Conservation (phyloP, 2,797 vertebrate genomes). For the Myotis planiceps region DNA sequence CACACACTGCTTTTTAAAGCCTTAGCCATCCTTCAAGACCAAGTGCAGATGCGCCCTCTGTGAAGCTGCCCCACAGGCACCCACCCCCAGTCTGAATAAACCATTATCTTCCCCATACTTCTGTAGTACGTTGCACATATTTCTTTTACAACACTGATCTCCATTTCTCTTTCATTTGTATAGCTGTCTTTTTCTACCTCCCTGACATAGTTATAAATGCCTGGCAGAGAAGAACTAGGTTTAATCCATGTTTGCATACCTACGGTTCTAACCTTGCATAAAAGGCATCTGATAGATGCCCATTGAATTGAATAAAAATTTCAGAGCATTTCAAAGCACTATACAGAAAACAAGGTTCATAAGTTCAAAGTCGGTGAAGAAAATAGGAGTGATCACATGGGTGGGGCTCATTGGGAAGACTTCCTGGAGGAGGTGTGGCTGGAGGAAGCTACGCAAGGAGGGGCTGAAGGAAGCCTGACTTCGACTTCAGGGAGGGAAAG, state of each 20-base stretch:
- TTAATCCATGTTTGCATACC: neutral
- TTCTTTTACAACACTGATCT: neutral
- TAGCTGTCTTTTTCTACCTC: neutral
- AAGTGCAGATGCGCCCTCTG: neutral
- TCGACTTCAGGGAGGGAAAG: neutral
- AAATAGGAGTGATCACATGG: neutral
- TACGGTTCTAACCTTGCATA: neutral
- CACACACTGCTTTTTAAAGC: neutral
- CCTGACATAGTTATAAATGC: neutral
- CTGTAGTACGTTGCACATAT: neutral
- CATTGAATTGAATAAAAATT: neutral
- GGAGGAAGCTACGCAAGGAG: neutral
- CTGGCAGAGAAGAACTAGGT: neutral
- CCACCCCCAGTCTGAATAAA: neutral
- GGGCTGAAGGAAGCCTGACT: neutral
- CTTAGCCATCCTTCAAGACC: neutral
- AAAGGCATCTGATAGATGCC: neutral
- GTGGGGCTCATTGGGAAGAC: neutral
- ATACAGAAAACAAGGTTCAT: neutral
- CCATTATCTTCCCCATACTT: neutral
- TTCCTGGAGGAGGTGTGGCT: neutral
- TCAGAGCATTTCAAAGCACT: neutral
- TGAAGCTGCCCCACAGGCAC: neutral
- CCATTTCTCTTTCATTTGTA: neutral
- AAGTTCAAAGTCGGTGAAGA: slow-evolving; percentile 14